Percentiles rank a stretch among this genome's conserved stretches.
phyloP scores from a whole-genome alignment of 2,113 vertebrate species.

The Elephantulus edwardii region DNA sequence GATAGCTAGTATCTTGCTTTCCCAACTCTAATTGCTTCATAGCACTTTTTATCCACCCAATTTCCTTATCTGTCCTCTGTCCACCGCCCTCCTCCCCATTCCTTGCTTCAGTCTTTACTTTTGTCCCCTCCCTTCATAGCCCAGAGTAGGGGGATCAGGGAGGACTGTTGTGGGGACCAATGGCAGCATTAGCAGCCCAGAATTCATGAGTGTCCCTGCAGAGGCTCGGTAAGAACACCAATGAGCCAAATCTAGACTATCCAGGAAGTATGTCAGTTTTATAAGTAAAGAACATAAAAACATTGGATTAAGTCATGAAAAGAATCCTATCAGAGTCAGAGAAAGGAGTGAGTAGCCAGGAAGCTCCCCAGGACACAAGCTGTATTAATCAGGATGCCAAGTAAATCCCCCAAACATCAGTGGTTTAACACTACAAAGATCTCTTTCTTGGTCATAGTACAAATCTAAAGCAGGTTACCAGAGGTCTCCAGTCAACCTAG shows the following conservation, averaged over 20 bases:
- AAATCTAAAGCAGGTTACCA: neutral
- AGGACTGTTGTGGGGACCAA: neutral
- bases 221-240: neutral
- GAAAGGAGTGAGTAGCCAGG: neutral
- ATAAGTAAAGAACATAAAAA: constrained; percentile 16
- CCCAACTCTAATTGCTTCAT: neutral
- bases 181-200: neutral
- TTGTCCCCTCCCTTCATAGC: neutral
- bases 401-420: neutral
- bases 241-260: neutral
- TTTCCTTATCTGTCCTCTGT: neutral
- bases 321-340: neutral
- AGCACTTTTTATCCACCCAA: neutral
- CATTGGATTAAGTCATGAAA: neutral
- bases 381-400: neutral
- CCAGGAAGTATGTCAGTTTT: neutral
- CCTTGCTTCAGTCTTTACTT: neutral
- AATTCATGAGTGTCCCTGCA: neutral
- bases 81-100: neutral
- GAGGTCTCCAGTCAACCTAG: neutral
- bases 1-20: neutral
- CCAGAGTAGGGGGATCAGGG: neutral
- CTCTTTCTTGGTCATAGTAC: neutral
- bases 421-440: neutral
- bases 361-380: neutral